Conservation (phyloP, 2,113 vertebrate species). For the Micronycteris hirsuta region DNA sequence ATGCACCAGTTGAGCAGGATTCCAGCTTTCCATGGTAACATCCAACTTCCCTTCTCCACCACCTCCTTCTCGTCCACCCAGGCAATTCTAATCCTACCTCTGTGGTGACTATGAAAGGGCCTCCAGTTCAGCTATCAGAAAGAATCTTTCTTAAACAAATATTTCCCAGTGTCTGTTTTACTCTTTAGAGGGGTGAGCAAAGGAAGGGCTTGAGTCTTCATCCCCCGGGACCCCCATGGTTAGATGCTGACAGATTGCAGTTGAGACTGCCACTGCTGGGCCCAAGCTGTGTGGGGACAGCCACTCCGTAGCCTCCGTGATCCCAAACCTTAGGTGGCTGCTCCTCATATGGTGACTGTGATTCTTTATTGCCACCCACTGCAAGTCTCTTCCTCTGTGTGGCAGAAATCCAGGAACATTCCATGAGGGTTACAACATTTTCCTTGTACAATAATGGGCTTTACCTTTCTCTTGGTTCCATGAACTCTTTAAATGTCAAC, state of each 20-base stretch:
- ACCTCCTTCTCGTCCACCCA: slow-evolving; percentile 64
- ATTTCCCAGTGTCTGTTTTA: slow-evolving; percentile 65
- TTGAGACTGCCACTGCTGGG: neutral
- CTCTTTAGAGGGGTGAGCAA: slow-evolving; percentile 57
- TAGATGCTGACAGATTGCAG: neutral
- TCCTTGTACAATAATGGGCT: slow-evolving; percentile 53
- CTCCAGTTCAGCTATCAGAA: slow-evolving; percentile 73
- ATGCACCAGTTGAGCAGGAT: slow-evolving; percentile 74
- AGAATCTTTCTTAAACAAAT: slow-evolving; percentile 78
- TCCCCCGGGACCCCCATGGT: slow-evolving; percentile 48
- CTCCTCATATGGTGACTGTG: slow-evolving; percentile 35
- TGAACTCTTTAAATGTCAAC: slow-evolving; percentile 61
- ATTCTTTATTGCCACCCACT: neutral
- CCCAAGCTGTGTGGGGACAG: neutral
- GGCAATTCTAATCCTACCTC: slow-evolving; percentile 77
- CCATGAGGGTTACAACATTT: slow-evolving; percentile 60
- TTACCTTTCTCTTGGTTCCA: slow-evolving; percentile 60
- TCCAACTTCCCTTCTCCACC: slow-evolving; percentile 65
- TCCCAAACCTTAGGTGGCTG: neutral
- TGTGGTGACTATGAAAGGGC: slow-evolving; percentile 69
- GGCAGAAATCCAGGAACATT: slow-evolving; percentile 67
- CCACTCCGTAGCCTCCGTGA: too few relatives aligned
- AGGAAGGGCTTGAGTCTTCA: slow-evolving; percentile 66
- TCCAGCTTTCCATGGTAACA: slow-evolving; percentile 82
- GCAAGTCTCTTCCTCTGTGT: slow-evolving; percentile 34